Conservation (phyloP, 2,113 vertebrate genomes). For the Prunella himalayana region DNA sequence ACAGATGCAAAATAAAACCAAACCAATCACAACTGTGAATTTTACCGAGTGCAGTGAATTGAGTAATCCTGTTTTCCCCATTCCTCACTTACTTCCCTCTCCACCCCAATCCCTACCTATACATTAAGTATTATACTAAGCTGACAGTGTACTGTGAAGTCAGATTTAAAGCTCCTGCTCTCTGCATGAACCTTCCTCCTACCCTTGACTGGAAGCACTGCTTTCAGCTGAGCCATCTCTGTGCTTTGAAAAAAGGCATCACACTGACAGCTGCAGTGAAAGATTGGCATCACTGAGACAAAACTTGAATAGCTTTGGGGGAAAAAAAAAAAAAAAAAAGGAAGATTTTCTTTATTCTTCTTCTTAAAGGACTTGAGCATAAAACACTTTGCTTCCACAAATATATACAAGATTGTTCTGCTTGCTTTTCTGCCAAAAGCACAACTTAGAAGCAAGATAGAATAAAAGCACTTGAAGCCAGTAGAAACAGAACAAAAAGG, state of each 20-base stretch:
- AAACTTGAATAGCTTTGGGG: background rate
- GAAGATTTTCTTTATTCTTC: background rate
- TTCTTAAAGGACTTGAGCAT: background rate
- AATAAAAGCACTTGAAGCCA: background rate
- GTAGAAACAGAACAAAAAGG: background rate
- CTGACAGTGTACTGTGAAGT: background rate
- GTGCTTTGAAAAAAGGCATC: constrained; percentile 6
- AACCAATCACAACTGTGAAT: background rate
- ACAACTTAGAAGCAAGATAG: background rate
- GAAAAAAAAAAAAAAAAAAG: background rate
- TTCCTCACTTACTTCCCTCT: background rate
- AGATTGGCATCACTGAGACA: constrained; percentile 17
- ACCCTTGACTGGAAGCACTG: background rate
- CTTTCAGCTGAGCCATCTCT: constrained; percentile 8
- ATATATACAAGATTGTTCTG: background rate
- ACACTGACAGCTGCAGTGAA: constrained; percentile 40
- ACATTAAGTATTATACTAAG: background rate
- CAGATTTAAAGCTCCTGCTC: background rate
- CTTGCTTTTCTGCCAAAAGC: background rate
- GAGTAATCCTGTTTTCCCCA: background rate
- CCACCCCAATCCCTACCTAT: background rate
- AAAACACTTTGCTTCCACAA: constrained; percentile 8
- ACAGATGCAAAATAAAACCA: background rate
- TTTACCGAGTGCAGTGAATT: background rate
- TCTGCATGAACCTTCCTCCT: background rate